phyloP scores from a whole-genome alignment of 2,888 invertebrate genomes.

The Liopterus haemorrhoidalis region DNA sequence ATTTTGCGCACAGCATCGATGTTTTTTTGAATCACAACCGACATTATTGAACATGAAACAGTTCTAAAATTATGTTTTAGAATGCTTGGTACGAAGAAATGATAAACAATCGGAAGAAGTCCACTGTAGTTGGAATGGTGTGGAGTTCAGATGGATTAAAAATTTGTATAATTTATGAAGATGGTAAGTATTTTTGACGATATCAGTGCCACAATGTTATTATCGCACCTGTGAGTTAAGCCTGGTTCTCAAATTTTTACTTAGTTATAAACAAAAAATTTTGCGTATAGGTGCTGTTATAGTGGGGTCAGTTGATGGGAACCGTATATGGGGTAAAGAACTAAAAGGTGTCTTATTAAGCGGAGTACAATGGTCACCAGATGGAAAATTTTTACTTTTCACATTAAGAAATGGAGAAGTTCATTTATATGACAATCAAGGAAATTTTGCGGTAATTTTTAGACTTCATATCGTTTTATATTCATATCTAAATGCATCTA shows the following conservation, averaged over 20 bases:
- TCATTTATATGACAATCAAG: constrained; percentile 91
- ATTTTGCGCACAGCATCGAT: no score
- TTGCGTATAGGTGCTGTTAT: constrained; percentile 71
- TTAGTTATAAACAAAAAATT: constrained; percentile 11
- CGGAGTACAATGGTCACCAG: constrained; percentile 95
- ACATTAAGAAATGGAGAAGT: constrained; percentile 87
- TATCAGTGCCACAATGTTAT: constrained; percentile 2
- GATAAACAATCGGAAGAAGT: constrained; percentile 98
- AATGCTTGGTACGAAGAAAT: constrained; percentile 98
- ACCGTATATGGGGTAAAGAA: constrained; percentile 97
- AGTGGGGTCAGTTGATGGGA: constrained; percentile 95
- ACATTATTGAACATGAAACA: constrained; percentile 1
- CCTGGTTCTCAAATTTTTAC: constrained; percentile 2
- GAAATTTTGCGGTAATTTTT: constrained; percentile 62
- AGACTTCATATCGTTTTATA: background rate
- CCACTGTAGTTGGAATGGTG: constrained; percentile 93
- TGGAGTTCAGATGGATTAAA: constrained; percentile 96
- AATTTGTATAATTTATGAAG: constrained; percentile 98
- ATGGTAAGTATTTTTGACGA: constrained; percentile 55
- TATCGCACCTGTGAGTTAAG: background rate
- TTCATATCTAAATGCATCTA: constrained; percentile 1
- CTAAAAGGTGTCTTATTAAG: constrained; percentile 76
- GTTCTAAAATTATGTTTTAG: constrained; percentile 51
- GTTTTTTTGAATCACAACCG: no score
- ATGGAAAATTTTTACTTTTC: constrained; percentile 83